phyloP scores from a whole-genome alignment of 2,113 vertebrate genomes.

The Pteropus alecto region DNA sequence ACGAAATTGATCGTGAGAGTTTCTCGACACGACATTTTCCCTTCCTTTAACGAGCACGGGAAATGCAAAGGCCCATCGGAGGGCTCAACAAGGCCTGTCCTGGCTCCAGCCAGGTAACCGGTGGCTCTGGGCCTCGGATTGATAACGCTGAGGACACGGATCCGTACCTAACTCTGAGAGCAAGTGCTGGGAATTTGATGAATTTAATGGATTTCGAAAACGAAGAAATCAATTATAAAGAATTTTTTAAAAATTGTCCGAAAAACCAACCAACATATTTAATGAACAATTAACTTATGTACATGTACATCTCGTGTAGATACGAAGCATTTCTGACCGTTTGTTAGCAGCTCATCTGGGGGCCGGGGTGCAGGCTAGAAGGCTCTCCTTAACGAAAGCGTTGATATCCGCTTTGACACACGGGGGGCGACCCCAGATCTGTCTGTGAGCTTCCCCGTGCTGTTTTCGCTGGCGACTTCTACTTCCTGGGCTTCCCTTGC shows the following conservation, averaged over 20 bases:
- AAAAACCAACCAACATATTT: no score
- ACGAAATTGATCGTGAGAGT: background rate
- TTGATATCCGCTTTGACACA: background rate
- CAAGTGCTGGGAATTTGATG: background rate
- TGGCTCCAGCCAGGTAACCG: accelerated
- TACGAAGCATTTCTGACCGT: accelerated
- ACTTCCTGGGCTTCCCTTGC: no score
- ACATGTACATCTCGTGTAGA: accelerated
- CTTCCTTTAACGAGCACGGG: no score
- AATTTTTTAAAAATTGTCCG: background rate
- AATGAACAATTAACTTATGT: background rate
- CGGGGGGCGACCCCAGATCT: accelerated
- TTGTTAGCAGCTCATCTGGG: no score
- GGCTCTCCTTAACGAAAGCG: background rate
- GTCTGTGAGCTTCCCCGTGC: accelerated
- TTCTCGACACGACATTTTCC: accelerated
- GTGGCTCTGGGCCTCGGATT: no score
- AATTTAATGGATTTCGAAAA: background rate
- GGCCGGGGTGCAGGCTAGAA: no score
- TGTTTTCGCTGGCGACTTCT: accelerated
- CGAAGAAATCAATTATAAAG: background rate
- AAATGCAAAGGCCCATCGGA: accelerated
- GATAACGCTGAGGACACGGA: accelerated
- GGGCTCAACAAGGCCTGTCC: accelerated
- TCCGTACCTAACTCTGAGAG: background rate